phyloP scores from a whole-genome alignment of 2,113 vertebrate species.

The Rattus rattus region DNA sequence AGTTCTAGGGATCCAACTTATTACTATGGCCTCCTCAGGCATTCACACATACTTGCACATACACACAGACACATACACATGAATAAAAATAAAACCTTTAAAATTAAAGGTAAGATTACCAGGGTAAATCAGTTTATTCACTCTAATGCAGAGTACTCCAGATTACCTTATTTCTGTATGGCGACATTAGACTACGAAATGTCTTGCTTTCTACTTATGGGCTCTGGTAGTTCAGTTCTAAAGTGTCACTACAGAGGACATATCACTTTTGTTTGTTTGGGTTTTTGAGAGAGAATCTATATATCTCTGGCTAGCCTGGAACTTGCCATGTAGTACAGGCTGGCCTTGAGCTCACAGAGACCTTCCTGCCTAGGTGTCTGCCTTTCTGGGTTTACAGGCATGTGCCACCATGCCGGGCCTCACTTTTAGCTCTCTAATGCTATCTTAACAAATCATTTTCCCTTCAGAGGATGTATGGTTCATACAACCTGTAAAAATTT shows the following conservation, averaged over 20 bases:
- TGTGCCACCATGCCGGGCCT: not conserved
- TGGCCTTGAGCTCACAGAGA: not conserved
- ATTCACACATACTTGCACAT: not conserved
- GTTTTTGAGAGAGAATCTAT: not conserved
- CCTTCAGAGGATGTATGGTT: conserved; percentile 9
- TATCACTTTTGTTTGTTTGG: not conserved
- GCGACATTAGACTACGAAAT: not conserved
- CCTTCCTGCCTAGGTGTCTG: not conserved
- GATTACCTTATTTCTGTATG: conserved; percentile 42
- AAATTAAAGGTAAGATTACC: not conserved
- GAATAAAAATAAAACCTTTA: not conserved
- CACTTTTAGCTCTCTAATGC: conserved; percentile 38
- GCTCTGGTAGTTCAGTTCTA: conserved; percentile 41
- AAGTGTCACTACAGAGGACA: not conserved
- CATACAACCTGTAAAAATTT: conserved; percentile 44
- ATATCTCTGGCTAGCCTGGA: not conserved
- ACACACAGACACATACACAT: not conserved
- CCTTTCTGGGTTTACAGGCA: no score
- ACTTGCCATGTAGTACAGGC: not conserved
- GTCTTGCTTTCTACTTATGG: not conserved
- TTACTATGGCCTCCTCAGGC: not conserved
- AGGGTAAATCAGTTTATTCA: not conserved
- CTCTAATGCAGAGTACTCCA: conserved; percentile 11
- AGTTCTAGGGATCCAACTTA: not conserved
- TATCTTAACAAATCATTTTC: conserved; percentile 44